phyloP scores from a whole-genome alignment of 2,113 vertebrate species.

The Myodes glareolus region DNA sequence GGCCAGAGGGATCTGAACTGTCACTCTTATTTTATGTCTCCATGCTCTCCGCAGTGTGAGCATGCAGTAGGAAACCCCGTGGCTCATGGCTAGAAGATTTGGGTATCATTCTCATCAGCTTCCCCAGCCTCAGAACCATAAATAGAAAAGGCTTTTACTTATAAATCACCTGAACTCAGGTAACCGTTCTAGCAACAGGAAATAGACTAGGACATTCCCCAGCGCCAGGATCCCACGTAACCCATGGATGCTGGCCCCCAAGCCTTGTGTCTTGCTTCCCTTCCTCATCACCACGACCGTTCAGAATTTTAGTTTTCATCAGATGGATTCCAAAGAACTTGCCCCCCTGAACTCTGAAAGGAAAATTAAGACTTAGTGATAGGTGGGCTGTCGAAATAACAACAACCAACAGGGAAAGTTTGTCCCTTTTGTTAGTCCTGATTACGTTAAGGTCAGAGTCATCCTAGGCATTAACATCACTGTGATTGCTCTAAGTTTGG shows the following conservation, averaged over 20 bases:
- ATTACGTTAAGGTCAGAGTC: neutral
- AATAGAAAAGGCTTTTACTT: neutral
- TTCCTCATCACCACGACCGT: neutral
- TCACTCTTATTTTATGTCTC: neutral
- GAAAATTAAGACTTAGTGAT: neutral
- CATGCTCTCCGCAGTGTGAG: neutral
- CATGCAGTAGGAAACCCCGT: too few relatives aligned
- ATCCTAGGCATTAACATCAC: neutral
- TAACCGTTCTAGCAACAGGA: too few relatives aligned
- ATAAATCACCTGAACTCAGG: neutral
- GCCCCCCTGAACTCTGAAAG: neutral
- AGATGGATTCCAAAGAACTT: neutral
- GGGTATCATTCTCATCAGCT: neutral
- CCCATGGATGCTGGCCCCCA: neutral
- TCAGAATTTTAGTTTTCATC: neutral
- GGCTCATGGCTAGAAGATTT: too few relatives aligned
- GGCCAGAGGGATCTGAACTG: neutral
- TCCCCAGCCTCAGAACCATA: neutral
- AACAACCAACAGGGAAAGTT: rapidly evolving
- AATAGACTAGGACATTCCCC: too few relatives aligned
- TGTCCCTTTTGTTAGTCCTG: neutral
- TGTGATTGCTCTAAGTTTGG: too few relatives aligned
- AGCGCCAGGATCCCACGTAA: neutral
- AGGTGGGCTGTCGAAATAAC: neutral
- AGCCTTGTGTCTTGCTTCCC: too few relatives aligned